A percentile compares a stretch with the other conserved stretches of the same genome.
Conservation (phyloP, 2,888 invertebrate species). For the Leistus spinibarbis region DNA sequence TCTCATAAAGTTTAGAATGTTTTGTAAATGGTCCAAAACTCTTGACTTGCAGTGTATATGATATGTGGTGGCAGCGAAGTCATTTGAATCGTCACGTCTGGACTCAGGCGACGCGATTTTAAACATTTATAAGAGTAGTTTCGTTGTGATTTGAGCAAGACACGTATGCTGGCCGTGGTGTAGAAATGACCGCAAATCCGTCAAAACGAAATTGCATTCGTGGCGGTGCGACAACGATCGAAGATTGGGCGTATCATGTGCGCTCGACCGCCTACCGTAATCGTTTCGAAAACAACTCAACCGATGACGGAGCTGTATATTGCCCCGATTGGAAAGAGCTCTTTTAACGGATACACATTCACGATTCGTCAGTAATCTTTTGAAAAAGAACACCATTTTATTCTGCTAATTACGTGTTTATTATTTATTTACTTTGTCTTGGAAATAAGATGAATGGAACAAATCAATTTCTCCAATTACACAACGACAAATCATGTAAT, state of each 20-base stretch:
- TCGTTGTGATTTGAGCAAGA: background rate
- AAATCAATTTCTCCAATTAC: background rate
- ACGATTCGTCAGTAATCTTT: constrained; percentile 28
- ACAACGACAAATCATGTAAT: too few relatives aligned
- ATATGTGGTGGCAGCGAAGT: background rate
- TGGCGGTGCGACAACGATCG: background rate
- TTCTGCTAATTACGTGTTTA: background rate
- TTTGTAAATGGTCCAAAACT: background rate
- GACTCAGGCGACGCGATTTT: constrained; percentile 27
- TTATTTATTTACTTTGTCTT: background rate
- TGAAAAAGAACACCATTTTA: constrained; percentile 21
- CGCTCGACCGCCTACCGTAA: constrained; percentile 1
- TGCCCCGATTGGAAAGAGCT: constrained; percentile 6
- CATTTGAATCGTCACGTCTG: constrained; percentile 4
- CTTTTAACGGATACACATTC: constrained; percentile 15
- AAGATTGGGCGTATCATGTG: constrained; percentile 28
- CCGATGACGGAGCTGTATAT: constrained; percentile 5
- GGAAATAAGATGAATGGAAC: background rate
- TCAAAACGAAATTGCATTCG: constrained; percentile 32
- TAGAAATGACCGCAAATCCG: constrained; percentile 22
- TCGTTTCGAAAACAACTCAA: background rate
- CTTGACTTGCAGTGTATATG: background rate
- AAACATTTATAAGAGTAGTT: constrained; percentile 30
- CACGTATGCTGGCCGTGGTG: constrained; percentile 12
- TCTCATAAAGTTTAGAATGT: too few relatives aligned